These are phyloP conservation scores for Hozukius guyotensis DNA, from an alignment of 2,797 vertebrate species.

Conservation along the genomic window DNA sequence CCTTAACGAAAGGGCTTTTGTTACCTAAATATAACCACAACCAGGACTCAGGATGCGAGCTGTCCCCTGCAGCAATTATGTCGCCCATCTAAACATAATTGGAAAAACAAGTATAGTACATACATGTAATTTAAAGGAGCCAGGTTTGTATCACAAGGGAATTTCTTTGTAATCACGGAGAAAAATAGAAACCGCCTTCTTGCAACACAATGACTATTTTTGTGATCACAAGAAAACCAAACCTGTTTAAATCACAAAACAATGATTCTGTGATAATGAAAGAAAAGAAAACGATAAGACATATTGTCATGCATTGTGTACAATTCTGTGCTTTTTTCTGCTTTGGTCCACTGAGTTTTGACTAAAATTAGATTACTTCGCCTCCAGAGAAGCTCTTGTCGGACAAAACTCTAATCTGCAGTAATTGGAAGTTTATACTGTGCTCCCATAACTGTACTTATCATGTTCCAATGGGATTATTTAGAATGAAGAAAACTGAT, in stretches of 20 bases:
- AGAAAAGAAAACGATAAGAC: neutral
- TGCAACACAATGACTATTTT: neutral
- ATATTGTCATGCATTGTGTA: neutral
- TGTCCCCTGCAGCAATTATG: neutral
- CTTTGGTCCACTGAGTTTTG: neutral
- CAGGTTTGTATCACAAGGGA: neutral
- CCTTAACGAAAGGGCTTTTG: neutral
- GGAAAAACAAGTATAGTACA: neutral
- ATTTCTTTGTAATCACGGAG: neutral
- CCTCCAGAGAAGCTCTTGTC: slow-evolving; percentile 8
- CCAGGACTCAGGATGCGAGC: neutral
- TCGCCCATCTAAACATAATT: neutral
- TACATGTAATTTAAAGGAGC: neutral
- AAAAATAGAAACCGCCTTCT: neutral
- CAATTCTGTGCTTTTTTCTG: neutral
- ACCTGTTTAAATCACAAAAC: neutral
- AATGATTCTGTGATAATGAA: neutral
- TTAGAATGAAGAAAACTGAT: slow-evolving; percentile 1
- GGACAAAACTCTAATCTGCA: slow-evolving; percentile 1
- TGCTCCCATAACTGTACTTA: slow-evolving; percentile 2
- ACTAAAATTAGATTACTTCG: neutral
- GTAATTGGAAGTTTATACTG: neutral
- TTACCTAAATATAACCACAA: neutral
- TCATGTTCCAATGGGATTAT: slow-evolving; percentile 3
- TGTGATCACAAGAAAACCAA: neutral